Base-by-base conservation (phyloP, 2,113 vertebrate genomes). In the Cebidichthys violaceus region DNA sequence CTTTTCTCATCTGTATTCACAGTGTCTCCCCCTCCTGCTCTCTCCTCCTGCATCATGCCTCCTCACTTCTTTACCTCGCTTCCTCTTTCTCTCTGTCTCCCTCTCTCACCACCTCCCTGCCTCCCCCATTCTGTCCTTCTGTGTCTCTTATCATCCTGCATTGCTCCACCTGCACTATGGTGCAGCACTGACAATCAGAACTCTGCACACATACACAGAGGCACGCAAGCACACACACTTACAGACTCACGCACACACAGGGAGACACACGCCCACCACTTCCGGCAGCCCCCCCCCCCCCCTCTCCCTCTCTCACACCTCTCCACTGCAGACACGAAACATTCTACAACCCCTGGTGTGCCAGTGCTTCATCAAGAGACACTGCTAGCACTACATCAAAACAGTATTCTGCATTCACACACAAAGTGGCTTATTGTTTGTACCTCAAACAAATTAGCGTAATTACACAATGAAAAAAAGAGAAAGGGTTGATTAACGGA, bases 241-340 rank as follows among this genome's bases (percentile, higher is more conserved):
- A 41, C 64, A 66, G 33, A 75, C 37, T 35, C 75, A 54, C 77
- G 81, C 88, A 66, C 84, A 79, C 77, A 76, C n/a, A n/a, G 81
- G 87, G 79, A 93, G 78, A 94, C 93, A 94, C 93, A 92, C 92
- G 69, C 92, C 91, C 93, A 92, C 88, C 31, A 93, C 93, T 93
- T 94, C 93, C 93, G 92, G 91, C 73, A 68, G 62, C 89, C 89
- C 86, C 89, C 91, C 39, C 70, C 77, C 61, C 64, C 59, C 65
- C 3, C 74, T n/a, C 82, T 72, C 60, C 64, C 71, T 73, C 81
- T 80, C 81, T 71, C 79, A 85, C 87, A 85, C 90, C 79, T 82
- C 84, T 85, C 80, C 81, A 88, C 93, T 92, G 92, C 93, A 93
- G 92, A 90, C 88, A 93, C 88, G 79, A 92, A 93, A 90, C 81